Conservation (phyloP, 2,113 vertebrate species). For the cat (Felis catus) region F.catus_Fca126_mat1.0 CM031415.1:191846001-191846500, state of each 20-base stretch:
- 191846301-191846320: not conserved
- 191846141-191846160: not conserved
- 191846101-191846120: too few relatives aligned
- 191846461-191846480: not conserved
- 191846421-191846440: not conserved
- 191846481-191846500: not conserved
- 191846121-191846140: not conserved
- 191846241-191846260: not conserved
- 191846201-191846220: not conserved
- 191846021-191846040: not conserved
- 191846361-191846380: not conserved
- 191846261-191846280: not conserved
- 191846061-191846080: not conserved
- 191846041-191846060: not conserved
- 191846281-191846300: not conserved
- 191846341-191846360: not conserved
- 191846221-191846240: not conserved
- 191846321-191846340: not conserved
- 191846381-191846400: not conserved
- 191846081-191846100: not conserved
- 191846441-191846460: not conserved
- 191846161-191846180: not conserved
- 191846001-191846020: not conserved
- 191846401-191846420: not conserved
- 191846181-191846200: not conserved